Evolutionary conservation across 2,113 vertebrate genomes (phyloP), one percentile per base, ranked within the genome.

Genomic region (Pterophyllum scalare): DNA sequence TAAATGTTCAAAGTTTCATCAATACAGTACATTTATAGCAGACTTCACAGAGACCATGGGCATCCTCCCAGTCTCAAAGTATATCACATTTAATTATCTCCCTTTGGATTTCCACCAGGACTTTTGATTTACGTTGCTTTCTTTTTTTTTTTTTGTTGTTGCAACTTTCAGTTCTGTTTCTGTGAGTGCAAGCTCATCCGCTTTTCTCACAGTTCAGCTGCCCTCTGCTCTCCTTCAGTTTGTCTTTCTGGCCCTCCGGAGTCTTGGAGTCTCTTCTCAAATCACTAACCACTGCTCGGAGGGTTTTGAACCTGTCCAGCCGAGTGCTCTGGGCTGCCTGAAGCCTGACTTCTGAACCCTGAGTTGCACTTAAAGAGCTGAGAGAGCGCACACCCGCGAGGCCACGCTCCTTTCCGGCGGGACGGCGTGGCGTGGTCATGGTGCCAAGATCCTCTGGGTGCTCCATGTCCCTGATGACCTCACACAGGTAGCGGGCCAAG

Each of bases 321-420:
- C 94, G 77, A 19, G 20, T 72, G 86, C 87, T 83, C 81, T 82
- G 43, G 24, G 89, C 92, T 19, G 94, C 95, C 1, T 93, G 91
- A 2, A 84, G 84, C 80, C 59, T 91, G 72, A 74, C 86, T 46
- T 93, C 94, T 38, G 93, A 91, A 54, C 90, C 95, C 84, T 90
- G 88, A 26, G 90, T 92, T 1, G 90, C 95, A 62, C 93, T 94
- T 46, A 96, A 95, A 59, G 96, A 95, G 79, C 97, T 97, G 59
- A 97, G 96, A 9, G 96, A 96, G 75, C 96, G 94, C 4, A 95
- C 96, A 0, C 92, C 87, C 0, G 95, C 89, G 59, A 97, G 81
- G 93, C 95, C 0, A 19, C 93, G 75, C 96, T 97, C 91, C 96
- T 96, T 0, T 82, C 95, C 70, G 65, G 1, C 56, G 89, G 78